Evolutionary conservation across 2,888 invertebrate genomes (phyloP), one percentile per base, ranked within the genome.

Genomic region (Eristalinus aeneus): DNA sequence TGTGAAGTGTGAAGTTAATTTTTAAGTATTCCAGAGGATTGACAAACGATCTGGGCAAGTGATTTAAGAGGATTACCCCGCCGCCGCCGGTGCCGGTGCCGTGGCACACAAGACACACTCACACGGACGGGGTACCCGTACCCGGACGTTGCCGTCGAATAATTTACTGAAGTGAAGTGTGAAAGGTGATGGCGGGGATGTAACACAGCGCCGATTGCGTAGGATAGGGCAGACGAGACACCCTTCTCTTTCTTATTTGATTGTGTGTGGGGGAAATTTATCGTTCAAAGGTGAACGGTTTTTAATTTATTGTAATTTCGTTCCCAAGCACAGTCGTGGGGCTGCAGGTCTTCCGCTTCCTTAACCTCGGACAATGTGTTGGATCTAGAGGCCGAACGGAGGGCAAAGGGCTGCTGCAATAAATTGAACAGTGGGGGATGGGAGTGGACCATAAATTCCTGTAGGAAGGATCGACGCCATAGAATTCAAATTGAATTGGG

Each of bases 1-100:
- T 46, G 46, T 46, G 23, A 56, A 22, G 74, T 84, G 75, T 73
- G 85, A 75, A 75, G 84, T 81, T 86, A 87, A 87, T 82, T 87
- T 78, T 78, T 87, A 87, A 87, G 87, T 87, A 83, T 87, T 87
- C 56, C 56, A 75, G 68, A 68, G 61, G 87, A 87, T 78, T 87
- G 87, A 87, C 87, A 83, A 83, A 87, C 75, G 87, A 83, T 79
- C 79, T 79, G 72, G 68, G 20, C 87, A 72, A 87, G 78, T 83
- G 82, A 87, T 87, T 87, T 83, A 87, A 75, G 82, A 68, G 86
- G 77, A 86, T 82, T 82, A 77, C 79, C 32, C 61, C 5, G 34
- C 23, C 80, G 31, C 23, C 27, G 16, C 80, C n/a, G n/a, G n/a
- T n/a, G 39, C 36, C 68, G 64, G 58, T 69, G 81, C 68, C 46